A percentile compares a stretch with the other conserved stretches of the same genome.
Evolutionary conservation across 2,797 vertebrate genomes (phyloP).

Genomic region (Parauchenoglanis punctatus): DNA sequence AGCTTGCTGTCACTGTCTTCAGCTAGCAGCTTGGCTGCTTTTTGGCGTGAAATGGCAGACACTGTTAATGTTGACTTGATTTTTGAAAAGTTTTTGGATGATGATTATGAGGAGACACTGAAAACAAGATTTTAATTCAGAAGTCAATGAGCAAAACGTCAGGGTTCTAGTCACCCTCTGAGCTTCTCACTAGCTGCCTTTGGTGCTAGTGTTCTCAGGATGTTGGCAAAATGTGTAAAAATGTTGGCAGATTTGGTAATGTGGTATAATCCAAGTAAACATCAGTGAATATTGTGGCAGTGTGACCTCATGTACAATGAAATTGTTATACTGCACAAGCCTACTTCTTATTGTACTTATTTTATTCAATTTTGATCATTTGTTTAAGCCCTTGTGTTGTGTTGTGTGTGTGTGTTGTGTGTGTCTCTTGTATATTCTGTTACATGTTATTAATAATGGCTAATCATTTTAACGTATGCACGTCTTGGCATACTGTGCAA

Average conservation of each 20-base stretch:
- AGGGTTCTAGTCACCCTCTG: not conserved
- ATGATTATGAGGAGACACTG: not conserved
- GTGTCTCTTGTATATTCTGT: not conserved
- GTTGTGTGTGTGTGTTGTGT: not conserved
- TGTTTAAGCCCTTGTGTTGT: not conserved
- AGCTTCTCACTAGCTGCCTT: not conserved
- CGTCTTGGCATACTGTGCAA: not conserved
- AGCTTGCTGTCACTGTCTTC: not conserved
- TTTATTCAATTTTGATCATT: not conserved
- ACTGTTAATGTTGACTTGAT: not conserved
- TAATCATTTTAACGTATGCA: not conserved
- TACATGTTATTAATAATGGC: not conserved
- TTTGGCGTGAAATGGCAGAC: not conserved
- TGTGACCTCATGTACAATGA: not conserved
- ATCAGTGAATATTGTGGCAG: not conserved
- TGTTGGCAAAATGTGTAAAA: not conserved
- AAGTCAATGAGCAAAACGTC: not conserved
- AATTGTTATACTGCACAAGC: not conserved
- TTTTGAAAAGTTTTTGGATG: not conserved
- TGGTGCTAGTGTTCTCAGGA: not conserved
- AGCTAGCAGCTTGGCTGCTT: not conserved
- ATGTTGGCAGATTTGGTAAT: not conserved
- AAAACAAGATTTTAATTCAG: not conserved
- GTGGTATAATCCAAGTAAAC: not conserved
- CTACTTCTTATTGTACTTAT: not conserved